Conservation (phyloP, 2,888 invertebrate genomes). For the Cotesia congregata region DNA sequence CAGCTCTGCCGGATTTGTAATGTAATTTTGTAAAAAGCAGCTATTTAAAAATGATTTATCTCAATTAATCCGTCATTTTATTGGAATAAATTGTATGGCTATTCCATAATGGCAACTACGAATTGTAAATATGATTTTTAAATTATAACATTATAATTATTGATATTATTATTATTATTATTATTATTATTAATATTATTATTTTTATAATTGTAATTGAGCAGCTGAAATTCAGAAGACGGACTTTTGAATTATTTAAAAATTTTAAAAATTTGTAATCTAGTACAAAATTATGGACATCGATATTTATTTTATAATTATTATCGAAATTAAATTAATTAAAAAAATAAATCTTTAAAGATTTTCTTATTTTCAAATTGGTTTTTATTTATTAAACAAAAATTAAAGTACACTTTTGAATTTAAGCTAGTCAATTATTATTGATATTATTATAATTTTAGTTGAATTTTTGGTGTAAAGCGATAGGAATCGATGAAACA, state of each 20-base stretch:
- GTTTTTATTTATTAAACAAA: no score
- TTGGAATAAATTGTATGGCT: constrained; percentile 56
- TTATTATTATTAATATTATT: constrained; percentile 53
- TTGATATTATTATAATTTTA: background rate
- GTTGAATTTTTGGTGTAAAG: background rate
- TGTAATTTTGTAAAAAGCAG: constrained; percentile 70
- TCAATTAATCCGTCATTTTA: constrained; percentile 64
- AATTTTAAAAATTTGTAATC: background rate
- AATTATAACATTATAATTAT: constrained; percentile 60
- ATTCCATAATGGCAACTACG: constrained; percentile 45
- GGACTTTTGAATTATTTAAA: constrained; percentile 59
- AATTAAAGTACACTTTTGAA: background rate
- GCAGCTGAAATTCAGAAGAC: no score
- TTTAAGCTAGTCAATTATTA: background rate
- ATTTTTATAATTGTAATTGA: constrained; percentile 53
- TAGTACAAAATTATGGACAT: no score
- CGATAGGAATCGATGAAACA: background rate
- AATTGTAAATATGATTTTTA: constrained; percentile 68
- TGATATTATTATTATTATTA: constrained; percentile 56
- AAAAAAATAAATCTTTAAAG: no score
- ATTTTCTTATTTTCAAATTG: no score
- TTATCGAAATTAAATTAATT: no score
- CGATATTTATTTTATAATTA: no score
- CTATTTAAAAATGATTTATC: constrained; percentile 65
- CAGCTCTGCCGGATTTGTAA: constrained; percentile 65